phyloP scores from a whole-genome alignment of 2,113 vertebrate genomes.

The Grammomys surdaster region DNA sequence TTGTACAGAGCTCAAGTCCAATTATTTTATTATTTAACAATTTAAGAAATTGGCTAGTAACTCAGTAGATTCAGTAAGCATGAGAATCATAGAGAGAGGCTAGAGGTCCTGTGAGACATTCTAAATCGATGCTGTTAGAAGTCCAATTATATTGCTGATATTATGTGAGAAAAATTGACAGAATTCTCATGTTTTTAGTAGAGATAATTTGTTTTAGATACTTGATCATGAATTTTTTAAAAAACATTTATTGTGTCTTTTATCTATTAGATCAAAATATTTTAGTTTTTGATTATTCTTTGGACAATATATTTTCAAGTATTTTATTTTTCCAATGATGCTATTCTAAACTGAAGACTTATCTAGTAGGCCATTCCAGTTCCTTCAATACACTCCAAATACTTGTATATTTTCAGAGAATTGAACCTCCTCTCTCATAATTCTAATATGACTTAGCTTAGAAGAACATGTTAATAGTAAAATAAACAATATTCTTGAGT shows the following conservation, averaged over 20 bases:
- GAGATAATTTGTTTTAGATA: background rate
- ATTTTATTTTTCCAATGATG: background rate
- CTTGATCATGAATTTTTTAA: background rate
- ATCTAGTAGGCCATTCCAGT: background rate
- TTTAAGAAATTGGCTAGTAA: background rate
- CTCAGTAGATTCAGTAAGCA: background rate
- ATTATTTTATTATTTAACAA: background rate
- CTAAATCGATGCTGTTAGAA: background rate
- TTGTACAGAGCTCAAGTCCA: too few relatives aligned
- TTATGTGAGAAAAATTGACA: background rate
- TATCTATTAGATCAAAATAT: background rate
- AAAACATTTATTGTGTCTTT: background rate
- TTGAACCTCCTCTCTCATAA: background rate
- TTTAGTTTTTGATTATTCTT: background rate
- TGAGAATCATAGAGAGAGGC: background rate
- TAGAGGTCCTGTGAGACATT: background rate
- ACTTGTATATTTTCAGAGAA: background rate
- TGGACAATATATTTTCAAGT: background rate
- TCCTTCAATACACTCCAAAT: background rate
- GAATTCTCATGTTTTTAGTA: background rate
- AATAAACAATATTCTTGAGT: background rate
- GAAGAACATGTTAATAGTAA: background rate
- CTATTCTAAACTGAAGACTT: background rate
- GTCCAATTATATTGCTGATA: background rate
- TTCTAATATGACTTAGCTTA: background rate